A percentile compares a stretch with the other conserved stretches of the same genome.
Conservation (phyloP, 2,888 invertebrate genomes). For the Trissonchulus sp. region DNA sequence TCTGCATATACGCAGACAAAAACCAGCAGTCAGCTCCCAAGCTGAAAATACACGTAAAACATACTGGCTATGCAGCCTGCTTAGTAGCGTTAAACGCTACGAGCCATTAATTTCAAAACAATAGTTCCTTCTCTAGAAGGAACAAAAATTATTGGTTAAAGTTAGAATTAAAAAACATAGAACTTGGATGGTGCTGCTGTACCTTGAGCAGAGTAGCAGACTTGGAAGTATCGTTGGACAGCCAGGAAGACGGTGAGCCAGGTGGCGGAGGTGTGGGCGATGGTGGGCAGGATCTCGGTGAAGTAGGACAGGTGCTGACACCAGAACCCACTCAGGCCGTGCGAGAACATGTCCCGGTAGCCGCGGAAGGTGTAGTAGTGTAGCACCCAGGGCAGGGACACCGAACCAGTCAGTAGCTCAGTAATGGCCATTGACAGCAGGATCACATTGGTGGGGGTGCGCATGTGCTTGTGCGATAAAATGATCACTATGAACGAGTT, state of each 20-base stretch:
- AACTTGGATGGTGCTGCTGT: no score
- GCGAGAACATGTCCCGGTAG: background rate
- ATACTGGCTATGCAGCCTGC: no score
- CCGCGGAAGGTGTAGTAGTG: constrained; percentile 45
- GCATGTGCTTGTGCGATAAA: background rate
- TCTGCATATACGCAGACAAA: no score
- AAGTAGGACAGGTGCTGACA: constrained; percentile 56
- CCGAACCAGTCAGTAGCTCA: constrained; percentile 46
- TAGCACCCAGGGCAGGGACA: constrained; percentile 47
- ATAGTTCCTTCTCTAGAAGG: no score
- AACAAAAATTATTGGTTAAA: no score
- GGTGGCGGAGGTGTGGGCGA: constrained; percentile 87
- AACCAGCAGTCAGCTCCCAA: no score
- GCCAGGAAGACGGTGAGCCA: constrained; percentile 85
- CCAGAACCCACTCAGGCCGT: background rate
- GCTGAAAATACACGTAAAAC: no score
- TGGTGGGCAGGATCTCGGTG: constrained; percentile 64
- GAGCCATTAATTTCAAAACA: no score
- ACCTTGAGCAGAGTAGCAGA: no score
- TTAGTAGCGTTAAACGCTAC: no score
- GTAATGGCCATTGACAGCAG: constrained; percentile 47
- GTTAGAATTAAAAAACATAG: no score
- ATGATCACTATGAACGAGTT: constrained; percentile 25
- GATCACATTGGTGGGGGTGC: constrained; percentile 40
- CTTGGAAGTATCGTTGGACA: constrained; percentile 85